Evolutionary conservation across 2,113 vertebrate genomes (phyloP).

Genomic region (Tiliqua scincoides): DNA sequence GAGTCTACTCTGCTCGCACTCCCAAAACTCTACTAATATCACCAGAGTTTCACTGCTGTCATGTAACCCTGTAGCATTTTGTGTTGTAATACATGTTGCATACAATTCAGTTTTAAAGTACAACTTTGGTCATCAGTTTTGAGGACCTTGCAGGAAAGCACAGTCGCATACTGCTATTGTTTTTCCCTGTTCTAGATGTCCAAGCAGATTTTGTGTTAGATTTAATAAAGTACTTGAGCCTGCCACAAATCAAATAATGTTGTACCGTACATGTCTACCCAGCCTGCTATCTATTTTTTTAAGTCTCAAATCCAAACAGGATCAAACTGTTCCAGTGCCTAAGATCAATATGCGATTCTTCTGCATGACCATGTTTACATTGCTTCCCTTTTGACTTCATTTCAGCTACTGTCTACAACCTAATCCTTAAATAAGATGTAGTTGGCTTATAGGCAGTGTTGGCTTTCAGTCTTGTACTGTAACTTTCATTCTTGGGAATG

Average conservation of each 20-base stretch:
- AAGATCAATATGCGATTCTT: constrained; percentile 23
- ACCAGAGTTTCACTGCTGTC: not conserved
- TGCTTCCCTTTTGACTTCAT: constrained; percentile 56
- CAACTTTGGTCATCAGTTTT: constrained; percentile 6
- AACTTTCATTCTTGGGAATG: constrained; percentile 63
- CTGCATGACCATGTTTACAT: constrained; percentile 31
- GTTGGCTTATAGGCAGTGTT: constrained; percentile 69
- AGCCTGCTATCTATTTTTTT: constrained; percentile 1
- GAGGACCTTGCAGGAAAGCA: constrained; percentile 41
- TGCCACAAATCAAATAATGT: constrained; percentile 14
- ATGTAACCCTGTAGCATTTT: constrained; percentile 16
- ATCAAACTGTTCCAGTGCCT: constrained; percentile 35
- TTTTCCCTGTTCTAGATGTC: constrained; percentile 28
- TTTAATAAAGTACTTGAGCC: constrained; percentile 48
- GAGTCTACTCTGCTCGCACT: not conserved
- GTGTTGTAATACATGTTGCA: not conserved
- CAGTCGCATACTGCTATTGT: constrained; percentile 42
- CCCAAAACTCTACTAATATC: not conserved
- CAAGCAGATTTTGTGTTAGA: not conserved
- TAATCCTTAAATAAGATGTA: constrained; percentile 48
- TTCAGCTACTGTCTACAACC: constrained; percentile 67
- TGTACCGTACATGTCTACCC: not conserved
- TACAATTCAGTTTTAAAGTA: constrained; percentile 46
- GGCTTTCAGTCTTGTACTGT: constrained; percentile 69
- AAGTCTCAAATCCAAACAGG: constrained; percentile 55